These are phyloP conservation scores for Macrotus californicus DNA, from an alignment of 2,113 vertebrate species.

Conservation along the genomic window DNA sequence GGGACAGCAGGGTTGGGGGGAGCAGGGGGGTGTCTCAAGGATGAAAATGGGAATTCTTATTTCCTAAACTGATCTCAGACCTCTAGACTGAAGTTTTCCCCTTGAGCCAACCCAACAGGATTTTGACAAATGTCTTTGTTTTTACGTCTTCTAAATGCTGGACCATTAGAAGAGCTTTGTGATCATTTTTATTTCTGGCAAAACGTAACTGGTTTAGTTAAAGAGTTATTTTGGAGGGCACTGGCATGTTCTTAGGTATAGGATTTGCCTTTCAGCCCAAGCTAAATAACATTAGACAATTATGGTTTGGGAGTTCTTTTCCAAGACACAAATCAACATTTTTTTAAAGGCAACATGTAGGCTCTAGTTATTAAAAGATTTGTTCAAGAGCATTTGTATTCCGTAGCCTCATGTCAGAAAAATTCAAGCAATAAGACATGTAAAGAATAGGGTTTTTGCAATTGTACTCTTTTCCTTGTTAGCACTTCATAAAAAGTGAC, in stretches of 20 bases:
- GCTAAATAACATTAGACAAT: conserved; percentile 53
- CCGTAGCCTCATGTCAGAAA: conserved; percentile 63
- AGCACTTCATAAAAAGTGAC: conserved; percentile 62
- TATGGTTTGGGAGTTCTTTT: conserved; percentile 55
- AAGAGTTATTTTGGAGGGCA: conserved; percentile 43
- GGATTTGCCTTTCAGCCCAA: conserved; percentile 59
- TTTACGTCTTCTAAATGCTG: conserved; percentile 16
- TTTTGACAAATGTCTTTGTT: conserved; percentile 46
- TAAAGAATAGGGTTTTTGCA: conserved; percentile 18
- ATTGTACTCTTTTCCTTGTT: conserved; percentile 52
- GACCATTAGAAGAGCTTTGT: conserved; percentile 27
- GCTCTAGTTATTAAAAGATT: conserved; percentile 63
- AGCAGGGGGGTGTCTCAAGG: no score
- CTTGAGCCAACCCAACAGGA: background rate
- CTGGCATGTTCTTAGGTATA: conserved; percentile 34
- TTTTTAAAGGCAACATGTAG: conserved; percentile 51
- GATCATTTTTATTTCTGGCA: conserved; percentile 55
- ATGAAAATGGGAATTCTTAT: background rate
- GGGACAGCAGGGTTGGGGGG: no score
- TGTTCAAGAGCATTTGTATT: conserved; percentile 59
- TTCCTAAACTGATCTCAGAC: background rate
- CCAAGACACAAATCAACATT: conserved; percentile 60
- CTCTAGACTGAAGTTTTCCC: background rate
- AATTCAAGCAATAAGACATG: conserved; percentile 55
- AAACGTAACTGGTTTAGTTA: conserved; percentile 50